Evolutionary conservation across 2,797 vertebrate genomes (phyloP), one percentile per base, ranked within the genome.

Genomic region (Brotula barbata): DNA sequence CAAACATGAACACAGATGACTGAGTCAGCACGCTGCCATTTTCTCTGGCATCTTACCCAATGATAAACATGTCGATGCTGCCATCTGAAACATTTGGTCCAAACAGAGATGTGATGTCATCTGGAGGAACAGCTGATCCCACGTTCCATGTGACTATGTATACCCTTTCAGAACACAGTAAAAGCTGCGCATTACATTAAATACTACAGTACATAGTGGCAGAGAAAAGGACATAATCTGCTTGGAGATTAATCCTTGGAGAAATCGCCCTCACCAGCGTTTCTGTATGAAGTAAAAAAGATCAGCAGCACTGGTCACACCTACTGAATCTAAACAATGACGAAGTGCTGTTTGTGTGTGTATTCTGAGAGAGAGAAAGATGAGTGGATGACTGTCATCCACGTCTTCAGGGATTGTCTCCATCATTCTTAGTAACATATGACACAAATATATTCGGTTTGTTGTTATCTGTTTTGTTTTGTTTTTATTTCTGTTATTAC

Each of bases 121-220:
- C 92, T 0, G 96, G 97, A 8, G 96, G 96, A 83, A 97, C 93
- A 53, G 97, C 94, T 2, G 94, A 95, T 56, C 95, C 97, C 69
- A 99, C 97, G 0, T 99, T 99, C 97, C 97, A 99, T 0, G 97
- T 98, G 87, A 97, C 90, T 52, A 99, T 94, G 64, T 93, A 92
- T 72, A 98, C 93, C 88, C 95, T 96, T 74, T 83, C 39, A 68
- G 15, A 48, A 64, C 44, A 63, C 1, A 61, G 65, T 16, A 62
- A 53, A 33, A 33, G 54, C 17, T 49, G 52, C 50, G 63, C 69
- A 51, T 73, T 12, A 19, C 40, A 33, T 31, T 34, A 42, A 44
- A 44, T 31, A 39, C 23, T 49, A 28, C 15, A 57, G 50, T 48
- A 31, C n/a, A 55, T 49, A 33, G 13, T 39, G 55, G 6, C 31